phyloP scores from a whole-genome alignment of 2,888 invertebrate species.

The Geophilus truncorum region DNA sequence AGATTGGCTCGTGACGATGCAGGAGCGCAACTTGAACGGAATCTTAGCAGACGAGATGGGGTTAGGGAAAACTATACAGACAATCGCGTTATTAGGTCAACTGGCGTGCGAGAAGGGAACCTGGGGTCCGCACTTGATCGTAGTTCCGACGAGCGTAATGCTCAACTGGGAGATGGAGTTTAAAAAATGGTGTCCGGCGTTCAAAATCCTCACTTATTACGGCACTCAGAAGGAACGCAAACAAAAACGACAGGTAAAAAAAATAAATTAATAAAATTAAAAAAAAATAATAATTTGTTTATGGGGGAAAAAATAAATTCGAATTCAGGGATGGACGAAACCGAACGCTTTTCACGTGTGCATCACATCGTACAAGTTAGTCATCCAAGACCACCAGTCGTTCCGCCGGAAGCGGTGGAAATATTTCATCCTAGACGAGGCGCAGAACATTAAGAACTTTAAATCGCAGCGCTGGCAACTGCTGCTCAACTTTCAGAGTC shows the following conservation, averaged over 20 bases:
- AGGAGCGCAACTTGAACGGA: constrained; percentile 88
- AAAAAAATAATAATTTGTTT: too few relatives aligned
- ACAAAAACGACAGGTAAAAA: constrained; percentile 59
- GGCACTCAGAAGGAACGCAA: constrained; percentile 94
- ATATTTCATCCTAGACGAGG: constrained; percentile 95
- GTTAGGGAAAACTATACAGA: constrained; percentile 94
- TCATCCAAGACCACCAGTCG: constrained; percentile 96
- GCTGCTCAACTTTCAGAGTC: constrained; percentile 86
- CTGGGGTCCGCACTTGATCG: constrained; percentile 98
- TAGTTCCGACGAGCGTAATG: constrained; percentile 99
- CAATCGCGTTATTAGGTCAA: constrained; percentile 88
- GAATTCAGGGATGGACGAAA: constrained; percentile 91
- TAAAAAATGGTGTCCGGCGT: constrained; percentile 99
- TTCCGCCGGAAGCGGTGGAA: constrained; percentile 97
- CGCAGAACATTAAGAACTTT: constrained; percentile 99
- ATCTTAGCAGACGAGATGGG: constrained; percentile 98
- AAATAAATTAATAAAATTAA: too few relatives aligned
- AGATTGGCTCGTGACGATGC: constrained; percentile 96
- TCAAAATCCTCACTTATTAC: constrained; percentile 97
- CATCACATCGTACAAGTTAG: constrained; percentile 95
- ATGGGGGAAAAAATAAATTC: too few relatives aligned
- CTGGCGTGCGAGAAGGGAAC: constrained; percentile 83
- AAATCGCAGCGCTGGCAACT: constrained; percentile 98
- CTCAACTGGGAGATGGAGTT: constrained; percentile 99
- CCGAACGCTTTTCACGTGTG: constrained; percentile 97